phyloP scores from a whole-genome alignment of 2,888 invertebrate species.

The Linyphia triangularis region DNA sequence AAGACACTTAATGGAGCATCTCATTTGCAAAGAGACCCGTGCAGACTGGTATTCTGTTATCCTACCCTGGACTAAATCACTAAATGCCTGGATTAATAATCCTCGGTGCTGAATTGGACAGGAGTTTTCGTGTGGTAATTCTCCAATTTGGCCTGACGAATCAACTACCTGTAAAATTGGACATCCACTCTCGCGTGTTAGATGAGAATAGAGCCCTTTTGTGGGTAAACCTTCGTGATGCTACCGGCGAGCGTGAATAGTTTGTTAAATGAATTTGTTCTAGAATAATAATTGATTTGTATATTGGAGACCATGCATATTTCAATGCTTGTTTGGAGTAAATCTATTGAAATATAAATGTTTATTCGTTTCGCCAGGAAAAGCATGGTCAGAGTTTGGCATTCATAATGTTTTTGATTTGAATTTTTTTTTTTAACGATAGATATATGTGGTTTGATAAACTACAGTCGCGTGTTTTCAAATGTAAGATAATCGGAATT shows the following conservation, averaged over 20 bases:
- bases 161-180: not conserved
- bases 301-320: too few relatives aligned
- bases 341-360: too few relatives aligned
- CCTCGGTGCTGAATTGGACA: not conserved
- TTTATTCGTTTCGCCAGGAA: too few relatives aligned
- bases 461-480: too few relatives aligned
- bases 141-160: not conserved
- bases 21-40: not conserved
- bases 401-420: too few relatives aligned
- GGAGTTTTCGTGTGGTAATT: not conserved
- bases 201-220: not conserved
- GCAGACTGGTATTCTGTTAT: slow-evolving; percentile 11
- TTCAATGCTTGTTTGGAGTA: too few relatives aligned
- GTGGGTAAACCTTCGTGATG: not conserved
- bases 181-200: not conserved
- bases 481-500: too few relatives aligned
- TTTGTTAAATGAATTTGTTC: not conserved
- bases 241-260: not conserved
- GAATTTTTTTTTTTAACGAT: too few relatives aligned
- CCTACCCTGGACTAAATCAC: not conserved
- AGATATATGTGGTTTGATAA: too few relatives aligned
- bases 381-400: too few relatives aligned
- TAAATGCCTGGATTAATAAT: slow-evolving; percentile 20
- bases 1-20: slow-evolving; percentile 3
- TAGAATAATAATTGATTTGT: too few relatives aligned